Percentiles rank a stretch among this genome's conserved stretches.
These are phyloP conservation scores for Anguilla obscura DNA, from an alignment of 2,797 vertebrate genomes.

Conservation along the genomic window DNA sequence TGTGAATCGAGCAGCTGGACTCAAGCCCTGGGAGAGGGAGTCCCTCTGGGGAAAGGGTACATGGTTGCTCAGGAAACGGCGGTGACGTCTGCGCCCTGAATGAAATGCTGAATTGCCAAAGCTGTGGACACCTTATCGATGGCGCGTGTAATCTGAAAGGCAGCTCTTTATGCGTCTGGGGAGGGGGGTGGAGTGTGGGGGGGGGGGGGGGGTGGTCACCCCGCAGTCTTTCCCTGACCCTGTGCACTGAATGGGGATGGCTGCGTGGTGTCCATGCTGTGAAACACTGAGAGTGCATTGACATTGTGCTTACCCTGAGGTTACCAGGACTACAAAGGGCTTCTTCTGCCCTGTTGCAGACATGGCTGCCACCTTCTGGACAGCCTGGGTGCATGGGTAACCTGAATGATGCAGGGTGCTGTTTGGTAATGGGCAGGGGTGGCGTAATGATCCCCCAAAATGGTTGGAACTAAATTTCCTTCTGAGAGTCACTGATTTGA, in stretches of 20 bases:
- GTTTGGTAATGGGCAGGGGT: neutral
- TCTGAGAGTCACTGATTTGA: neutral
- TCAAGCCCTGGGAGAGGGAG: constrained; percentile 76
- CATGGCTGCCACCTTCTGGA: neutral
- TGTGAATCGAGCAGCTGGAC: constrained; percentile 80
- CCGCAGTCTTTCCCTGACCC: neutral
- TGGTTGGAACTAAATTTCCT: neutral
- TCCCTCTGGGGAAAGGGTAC: constrained; percentile 85
- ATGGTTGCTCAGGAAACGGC: constrained; percentile 44
- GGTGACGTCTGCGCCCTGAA: neutral
- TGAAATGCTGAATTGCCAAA: neutral
- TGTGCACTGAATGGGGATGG: neutral
- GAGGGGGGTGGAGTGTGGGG: neutral
- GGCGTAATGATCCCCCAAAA: neutral
- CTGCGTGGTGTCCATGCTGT: neutral
- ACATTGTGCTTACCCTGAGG: neutral
- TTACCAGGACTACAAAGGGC: neutral
- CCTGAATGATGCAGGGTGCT: neutral
- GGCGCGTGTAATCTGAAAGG: neutral
- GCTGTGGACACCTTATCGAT: neutral
- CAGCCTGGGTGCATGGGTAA: neutral
- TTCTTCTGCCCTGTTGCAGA: neutral
- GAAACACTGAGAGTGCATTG: neutral
- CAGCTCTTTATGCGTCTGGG: neutral
- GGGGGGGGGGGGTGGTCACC: neutral